Evolutionary conservation across 2,797 vertebrate genomes (phyloP).

Genomic region (Arnoldichthys spilopterus): DNA sequence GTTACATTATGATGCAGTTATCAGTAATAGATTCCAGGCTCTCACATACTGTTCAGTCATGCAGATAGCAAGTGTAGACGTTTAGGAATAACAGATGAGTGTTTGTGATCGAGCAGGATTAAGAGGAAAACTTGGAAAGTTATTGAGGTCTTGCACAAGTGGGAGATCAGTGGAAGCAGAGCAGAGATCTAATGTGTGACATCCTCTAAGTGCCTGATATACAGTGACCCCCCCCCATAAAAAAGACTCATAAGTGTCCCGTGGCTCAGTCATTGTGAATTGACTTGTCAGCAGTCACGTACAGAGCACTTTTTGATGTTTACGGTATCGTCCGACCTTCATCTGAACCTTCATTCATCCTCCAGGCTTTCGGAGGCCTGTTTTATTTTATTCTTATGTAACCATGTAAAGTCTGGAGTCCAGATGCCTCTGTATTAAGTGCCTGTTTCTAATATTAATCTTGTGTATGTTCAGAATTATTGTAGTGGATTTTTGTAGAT

Average conservation of each 20-base stretch:
- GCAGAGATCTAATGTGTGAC: constrained; percentile 43
- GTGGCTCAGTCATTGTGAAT: constrained; percentile 19
- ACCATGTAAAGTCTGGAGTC: background rate
- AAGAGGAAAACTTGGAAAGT: background rate
- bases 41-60: background rate
- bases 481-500: constrained; percentile 29
- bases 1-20: background rate
- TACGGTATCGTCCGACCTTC: background rate
- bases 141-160: background rate
- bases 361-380: background rate
- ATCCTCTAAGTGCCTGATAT: constrained; percentile 72
- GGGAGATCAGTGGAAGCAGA: background rate
- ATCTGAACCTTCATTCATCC: background rate
- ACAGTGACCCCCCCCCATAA: constrained; percentile 3
- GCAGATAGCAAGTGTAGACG: constrained; percentile 1
- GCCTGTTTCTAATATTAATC: constrained; percentile 43
- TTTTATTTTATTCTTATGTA: background rate
- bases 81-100: background rate
- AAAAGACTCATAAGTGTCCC: background rate
- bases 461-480: background rate
- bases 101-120: background rate
- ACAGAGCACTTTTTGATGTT: constrained; percentile 8
- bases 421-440: constrained; percentile 41
- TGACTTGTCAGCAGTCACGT: background rate
- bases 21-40: constrained; percentile 2